Evolutionary conservation across 2,113 vertebrate species (phyloP).

Genomic region (Phyllopteryx taeniolatus): DNA sequence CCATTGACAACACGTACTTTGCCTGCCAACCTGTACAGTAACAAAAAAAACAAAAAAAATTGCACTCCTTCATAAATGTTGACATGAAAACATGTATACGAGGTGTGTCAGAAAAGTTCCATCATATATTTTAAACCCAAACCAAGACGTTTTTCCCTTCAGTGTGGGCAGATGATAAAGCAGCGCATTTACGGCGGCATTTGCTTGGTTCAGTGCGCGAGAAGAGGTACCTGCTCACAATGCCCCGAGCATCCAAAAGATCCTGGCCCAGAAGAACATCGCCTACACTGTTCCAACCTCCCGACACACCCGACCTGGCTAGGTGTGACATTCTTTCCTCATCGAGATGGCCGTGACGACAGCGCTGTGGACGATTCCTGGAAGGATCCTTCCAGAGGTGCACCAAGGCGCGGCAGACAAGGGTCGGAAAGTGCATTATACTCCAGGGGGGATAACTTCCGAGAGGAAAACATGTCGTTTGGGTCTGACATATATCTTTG

Average conservation of each 20-base stretch:
- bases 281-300: neutral
- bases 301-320: neutral
- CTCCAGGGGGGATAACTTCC: neutral
- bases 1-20: constrained; percentile 30
- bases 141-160: neutral
- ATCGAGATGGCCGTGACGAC: neutral
- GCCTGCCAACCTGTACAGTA: constrained; percentile 54
- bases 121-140: neutral
- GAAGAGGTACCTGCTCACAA: neutral
- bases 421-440: constrained; percentile 1
- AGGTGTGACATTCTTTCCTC: no score
- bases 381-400: neutral
- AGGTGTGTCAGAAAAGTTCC: neutral
- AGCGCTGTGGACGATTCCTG: neutral
- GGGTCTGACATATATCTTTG: neutral
- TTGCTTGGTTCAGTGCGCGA: neutral
- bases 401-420: neutral
- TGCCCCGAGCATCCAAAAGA: neutral
- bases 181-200: neutral
- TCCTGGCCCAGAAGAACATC: neutral
- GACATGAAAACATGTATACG: neutral
- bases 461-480: neutral
- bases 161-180: no score
- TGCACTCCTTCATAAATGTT: constrained; percentile 29
- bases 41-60: constrained; percentile 8